Evolutionary conservation across 2,888 invertebrate species (phyloP).

Genomic region (Andrena trimmerana): DNA sequence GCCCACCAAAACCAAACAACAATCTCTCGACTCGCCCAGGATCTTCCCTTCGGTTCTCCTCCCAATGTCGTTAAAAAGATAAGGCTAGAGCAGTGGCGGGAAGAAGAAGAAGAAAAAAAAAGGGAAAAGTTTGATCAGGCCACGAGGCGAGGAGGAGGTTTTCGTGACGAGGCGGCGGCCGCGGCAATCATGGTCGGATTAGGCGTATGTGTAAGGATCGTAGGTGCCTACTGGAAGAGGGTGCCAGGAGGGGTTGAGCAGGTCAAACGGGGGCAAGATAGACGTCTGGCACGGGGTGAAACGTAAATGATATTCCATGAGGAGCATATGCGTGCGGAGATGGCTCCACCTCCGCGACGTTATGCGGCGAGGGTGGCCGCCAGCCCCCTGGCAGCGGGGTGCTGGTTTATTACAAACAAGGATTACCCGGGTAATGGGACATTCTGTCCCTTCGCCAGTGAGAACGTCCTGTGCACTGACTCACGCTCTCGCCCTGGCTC

Average conservation of each 20-base stretch:
- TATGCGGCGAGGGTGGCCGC: slow-evolving; percentile 68
- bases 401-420: slow-evolving; percentile 85
- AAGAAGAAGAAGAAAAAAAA: slow-evolving; percentile 8
- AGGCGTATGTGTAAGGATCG: slow-evolving; percentile 79
- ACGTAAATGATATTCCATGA: slow-evolving; percentile 84
- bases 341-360: slow-evolving; percentile 72
- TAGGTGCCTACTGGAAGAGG: slow-evolving; percentile 64
- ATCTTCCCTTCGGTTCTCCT: slow-evolving; percentile 40
- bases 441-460: slow-evolving; percentile 78
- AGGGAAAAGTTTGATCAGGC: slow-evolving; percentile 45
- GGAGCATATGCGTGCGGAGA: slow-evolving; percentile 83
- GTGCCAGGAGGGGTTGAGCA: slow-evolving; percentile 60
- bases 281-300: slow-evolving; percentile 77
- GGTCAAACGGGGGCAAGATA: slow-evolving; percentile 76
- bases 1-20: slow-evolving; percentile 21
- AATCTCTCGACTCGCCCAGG: background rate
- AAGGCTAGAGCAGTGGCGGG: slow-evolving; percentile 25
- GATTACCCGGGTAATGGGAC: slow-evolving; percentile 84
- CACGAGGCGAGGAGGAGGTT: slow-evolving; percentile 56
- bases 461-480: slow-evolving; percentile 74
- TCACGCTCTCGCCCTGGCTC: slow-evolving; percentile 66
- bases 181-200: slow-evolving; percentile 83
- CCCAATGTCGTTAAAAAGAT: slow-evolving; percentile 59
- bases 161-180: slow-evolving; percentile 71
- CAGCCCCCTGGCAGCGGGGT: slow-evolving; percentile 79